Evolutionary conservation across 1,140 invertebrate species (phyloP).

Genomic region (Andricus grossulariae): DNA sequence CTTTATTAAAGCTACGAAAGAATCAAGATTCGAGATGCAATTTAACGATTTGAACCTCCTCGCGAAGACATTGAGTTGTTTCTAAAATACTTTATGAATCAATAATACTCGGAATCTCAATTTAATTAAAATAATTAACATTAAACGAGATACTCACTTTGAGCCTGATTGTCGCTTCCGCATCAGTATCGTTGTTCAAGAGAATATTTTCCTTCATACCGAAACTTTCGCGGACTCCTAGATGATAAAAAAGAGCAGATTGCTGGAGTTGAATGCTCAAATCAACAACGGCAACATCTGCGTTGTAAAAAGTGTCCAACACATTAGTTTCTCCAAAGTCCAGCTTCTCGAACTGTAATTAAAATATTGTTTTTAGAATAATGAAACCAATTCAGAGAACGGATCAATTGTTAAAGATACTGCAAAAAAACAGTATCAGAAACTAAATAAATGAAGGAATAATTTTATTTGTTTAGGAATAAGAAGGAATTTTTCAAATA

Average conservation of each 20-base stretch:
- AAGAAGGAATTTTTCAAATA: too few relatives aligned
- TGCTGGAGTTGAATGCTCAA: conserved; percentile 93
- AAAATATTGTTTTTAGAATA: conserved; percentile 37
- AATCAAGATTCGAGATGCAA: background rate
- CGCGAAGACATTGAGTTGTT: too few relatives aligned
- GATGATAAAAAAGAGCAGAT: conserved; percentile 95
- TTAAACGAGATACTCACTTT: conserved; percentile 79
- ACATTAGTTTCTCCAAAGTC: conserved; percentile 92
- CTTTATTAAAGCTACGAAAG: background rate
- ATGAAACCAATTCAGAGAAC: conserved; percentile 9
- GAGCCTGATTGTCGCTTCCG: conserved; percentile 88
- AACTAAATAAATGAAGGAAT: too few relatives aligned
- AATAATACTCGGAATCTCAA: background rate
- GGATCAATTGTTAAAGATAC: too few relatives aligned
- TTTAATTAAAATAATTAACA: conserved; percentile 10
- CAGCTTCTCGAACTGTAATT: conserved; percentile 87
- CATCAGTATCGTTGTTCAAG: conserved; percentile 92
- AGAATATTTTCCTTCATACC: conserved; percentile 99
- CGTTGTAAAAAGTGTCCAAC: conserved; percentile 94
- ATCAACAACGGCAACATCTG: conserved; percentile 98
- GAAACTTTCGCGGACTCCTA: conserved; percentile 98
- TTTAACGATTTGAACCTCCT: background rate
- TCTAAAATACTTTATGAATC: too few relatives aligned
- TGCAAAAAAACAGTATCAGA: too few relatives aligned
- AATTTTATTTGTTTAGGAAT: too few relatives aligned